Evolutionary conservation across 2,797 vertebrate species (phyloP).

Genomic region (Brachyrhaphis roseni): DNA sequence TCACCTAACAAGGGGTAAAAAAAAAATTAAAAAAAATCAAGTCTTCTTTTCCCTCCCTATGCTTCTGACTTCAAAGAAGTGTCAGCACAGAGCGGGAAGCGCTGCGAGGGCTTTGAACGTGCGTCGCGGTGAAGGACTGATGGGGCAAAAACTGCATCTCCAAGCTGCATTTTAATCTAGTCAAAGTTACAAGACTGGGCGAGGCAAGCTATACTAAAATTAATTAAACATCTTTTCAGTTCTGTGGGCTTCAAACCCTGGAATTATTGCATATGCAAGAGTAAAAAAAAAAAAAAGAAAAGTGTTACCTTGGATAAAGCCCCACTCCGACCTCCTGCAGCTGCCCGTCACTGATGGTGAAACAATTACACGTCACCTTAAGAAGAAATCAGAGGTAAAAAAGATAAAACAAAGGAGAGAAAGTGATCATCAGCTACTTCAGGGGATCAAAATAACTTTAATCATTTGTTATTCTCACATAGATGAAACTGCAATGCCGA

Average conservation of each 20-base stretch:
- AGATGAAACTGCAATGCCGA: conserved; percentile 19
- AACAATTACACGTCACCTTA: conserved; percentile 96
- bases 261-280: conserved; percentile 25
- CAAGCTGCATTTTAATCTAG: conserved; percentile 39
- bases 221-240: conserved; percentile 40
- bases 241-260: conserved; percentile 20
- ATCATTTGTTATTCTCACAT: conserved; percentile 32
- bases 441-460: conserved; percentile 38
- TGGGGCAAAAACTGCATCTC: conserved; percentile 34
- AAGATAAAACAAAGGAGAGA: conserved; percentile 31
- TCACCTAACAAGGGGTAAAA: conserved; percentile 26
- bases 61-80: conserved; percentile 54
- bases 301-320: conserved; percentile 92
- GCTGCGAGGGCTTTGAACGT: conserved; percentile 24
- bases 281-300: conserved; percentile 16
- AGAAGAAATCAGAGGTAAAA: conserved; percentile 30
- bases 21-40: conserved; percentile 22
- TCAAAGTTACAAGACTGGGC: conserved; percentile 20
- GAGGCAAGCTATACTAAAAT: conserved; percentile 48
- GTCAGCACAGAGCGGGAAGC: conserved; percentile 39
- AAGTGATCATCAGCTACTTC: conserved; percentile 33
- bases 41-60: conserved; percentile 24
- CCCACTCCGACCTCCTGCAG: conserved; percentile 94
- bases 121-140: conserved; percentile 24
- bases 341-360: conserved; percentile 94